Evolutionary conservation across 2,113 vertebrate genomes (phyloP), one percentile per base, ranked within the genome.

Genomic region (Pluvianellus socialis): DNA sequence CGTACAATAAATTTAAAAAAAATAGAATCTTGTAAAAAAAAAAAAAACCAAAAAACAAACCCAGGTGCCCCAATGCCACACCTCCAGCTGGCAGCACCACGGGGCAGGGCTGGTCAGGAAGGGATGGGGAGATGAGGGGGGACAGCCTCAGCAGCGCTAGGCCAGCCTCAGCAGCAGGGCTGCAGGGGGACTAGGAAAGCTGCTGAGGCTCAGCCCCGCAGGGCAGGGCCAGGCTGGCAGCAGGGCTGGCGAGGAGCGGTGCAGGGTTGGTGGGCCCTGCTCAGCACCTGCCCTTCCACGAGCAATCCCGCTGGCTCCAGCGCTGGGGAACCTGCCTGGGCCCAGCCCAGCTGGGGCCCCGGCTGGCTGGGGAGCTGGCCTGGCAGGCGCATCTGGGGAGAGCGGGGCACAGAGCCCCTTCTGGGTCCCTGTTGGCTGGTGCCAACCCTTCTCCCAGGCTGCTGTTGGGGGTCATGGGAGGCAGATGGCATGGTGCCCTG

Each of bases 11-110:
- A 91, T 96, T 97, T 97, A 97, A 98, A 96, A 98, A 98, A 98
- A 98, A 98, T 98, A 98, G 91, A 97, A 98, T 97, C 94, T 98
- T 98, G 94, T 98, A 95, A 97, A 98, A 98, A 97, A 94, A 91
- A 92, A 38, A 38, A 38, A 38, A 38, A 38, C 38, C 38, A 97
- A 98, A 98, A 97, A 94, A 91, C 90, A 92, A 80, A 62, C 15
- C 89, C 66, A 79, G 76, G 83, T 92, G 95, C 94, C 87, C 93
- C 84, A 79, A 68, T 82, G 91, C 86, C 84, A 62, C 76, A 83
- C 49, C 88, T 90, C 90, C 90, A 86, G 90, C 86, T 80, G 95
- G 97, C 93, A 94, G 94, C 96, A 92, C 91, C 58, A 2, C 40
- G 74, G 94, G 93, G 93, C 92, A 83, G 93, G 84, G 63, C 77